Evolutionary conservation across 2,797 vertebrate species (phyloP).

Genomic region (Mormyrops attenuatus): DNA sequence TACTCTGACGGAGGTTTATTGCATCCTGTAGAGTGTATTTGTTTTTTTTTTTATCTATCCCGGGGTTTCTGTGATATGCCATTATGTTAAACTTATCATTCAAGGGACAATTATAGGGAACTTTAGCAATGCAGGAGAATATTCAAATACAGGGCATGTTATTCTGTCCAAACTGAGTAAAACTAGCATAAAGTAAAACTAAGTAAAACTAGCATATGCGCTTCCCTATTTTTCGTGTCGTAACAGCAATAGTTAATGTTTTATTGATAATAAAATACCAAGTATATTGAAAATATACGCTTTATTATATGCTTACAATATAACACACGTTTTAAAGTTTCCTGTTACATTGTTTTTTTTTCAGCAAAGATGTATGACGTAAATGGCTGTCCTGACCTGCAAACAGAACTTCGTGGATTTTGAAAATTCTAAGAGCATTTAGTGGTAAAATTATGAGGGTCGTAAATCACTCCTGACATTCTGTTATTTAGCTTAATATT

Average conservation of each 20-base stretch:
- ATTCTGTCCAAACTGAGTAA: background rate
- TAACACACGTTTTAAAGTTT: background rate
- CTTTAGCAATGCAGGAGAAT: background rate
- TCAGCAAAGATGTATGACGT: background rate
- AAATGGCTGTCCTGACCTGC: background rate
- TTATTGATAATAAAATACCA: background rate
- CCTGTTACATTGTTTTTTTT: background rate
- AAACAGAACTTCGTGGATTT: background rate
- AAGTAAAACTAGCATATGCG: background rate
- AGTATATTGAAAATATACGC: background rate
- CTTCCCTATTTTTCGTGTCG: background rate
- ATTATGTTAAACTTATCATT: background rate
- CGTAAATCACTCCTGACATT: background rate
- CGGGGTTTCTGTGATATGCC: background rate
- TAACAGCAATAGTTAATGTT: background rate
- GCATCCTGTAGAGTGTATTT: slow-evolving; percentile 52
- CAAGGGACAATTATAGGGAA: background rate
- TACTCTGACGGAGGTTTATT: slow-evolving; percentile 69
- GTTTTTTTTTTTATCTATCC: slow-evolving; percentile 41
- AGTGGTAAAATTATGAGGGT: background rate
- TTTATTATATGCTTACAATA: background rate
- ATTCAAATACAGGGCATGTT: background rate
- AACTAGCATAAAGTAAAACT: too few relatives aligned
- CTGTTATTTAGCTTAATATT: background rate
- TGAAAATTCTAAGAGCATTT: background rate